A percentile compares a stretch with the other conserved stretches of the same genome.
These are phyloP conservation scores for Drosophila seclusa DNA, from an alignment of 2,888 invertebrate genomes.

Conservation along the genomic window DNA sequence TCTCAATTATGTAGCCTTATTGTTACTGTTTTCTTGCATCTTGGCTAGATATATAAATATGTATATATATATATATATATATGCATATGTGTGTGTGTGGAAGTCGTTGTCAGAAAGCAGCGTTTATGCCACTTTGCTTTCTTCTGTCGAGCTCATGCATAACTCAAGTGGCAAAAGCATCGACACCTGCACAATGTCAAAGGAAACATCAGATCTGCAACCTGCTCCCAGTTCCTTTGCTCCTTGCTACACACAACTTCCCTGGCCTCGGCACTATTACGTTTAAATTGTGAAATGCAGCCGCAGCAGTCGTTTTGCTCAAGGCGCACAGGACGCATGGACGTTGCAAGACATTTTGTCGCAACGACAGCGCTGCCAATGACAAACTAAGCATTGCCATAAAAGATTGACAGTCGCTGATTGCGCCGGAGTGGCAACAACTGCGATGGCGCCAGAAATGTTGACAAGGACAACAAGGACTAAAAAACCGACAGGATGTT, in stretches of 20 bases:
- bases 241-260: not conserved
- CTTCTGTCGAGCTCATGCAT: slow-evolving; percentile 59
- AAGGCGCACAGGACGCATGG: not conserved
- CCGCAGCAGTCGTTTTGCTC: slow-evolving; percentile 30
- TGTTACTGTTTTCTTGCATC: not conserved
- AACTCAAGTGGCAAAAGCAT: slow-evolving; percentile 42
- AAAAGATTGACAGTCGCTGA: slow-evolving; percentile 76
- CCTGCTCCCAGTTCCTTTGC: not conserved
- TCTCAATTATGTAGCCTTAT: slow-evolving; percentile 2
- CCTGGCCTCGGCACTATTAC: slow-evolving; percentile 2
- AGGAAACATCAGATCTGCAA: slow-evolving; percentile 9
- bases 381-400: slow-evolving; percentile 71
- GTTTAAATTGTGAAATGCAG: slow-evolving; percentile 55
- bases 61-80: not conserved
- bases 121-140: slow-evolving; percentile 65
- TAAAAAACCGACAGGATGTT: slow-evolving; percentile 50
- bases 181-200: slow-evolving; percentile 28
- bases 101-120: slow-evolving; percentile 53
- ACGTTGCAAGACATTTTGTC: slow-evolving; percentile 14
- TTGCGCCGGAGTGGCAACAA: slow-evolving; percentile 58
- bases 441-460: slow-evolving; percentile 37
- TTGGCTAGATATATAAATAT: not conserved
- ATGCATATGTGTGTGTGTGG: slow-evolving; percentile 8
- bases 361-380: slow-evolving; percentile 47
- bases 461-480: slow-evolving; percentile 21